Evolutionary conservation across 2,888 invertebrate genomes (phyloP).

Genomic region (Mantis religiosa): DNA sequence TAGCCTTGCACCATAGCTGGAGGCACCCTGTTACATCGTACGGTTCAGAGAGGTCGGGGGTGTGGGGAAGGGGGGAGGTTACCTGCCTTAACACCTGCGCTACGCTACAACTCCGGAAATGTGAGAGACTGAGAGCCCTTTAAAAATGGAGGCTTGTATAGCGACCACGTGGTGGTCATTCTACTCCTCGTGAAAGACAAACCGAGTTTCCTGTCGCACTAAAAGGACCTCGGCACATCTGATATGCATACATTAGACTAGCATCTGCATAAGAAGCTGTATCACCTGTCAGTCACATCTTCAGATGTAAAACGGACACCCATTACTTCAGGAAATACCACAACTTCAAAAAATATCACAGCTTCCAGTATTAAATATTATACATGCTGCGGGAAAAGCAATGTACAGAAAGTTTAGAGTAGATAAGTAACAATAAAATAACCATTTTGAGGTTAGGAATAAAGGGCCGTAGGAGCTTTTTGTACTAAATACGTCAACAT

Average conservation of each 20-base stretch:
- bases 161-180: neutral
- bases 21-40: neutral
- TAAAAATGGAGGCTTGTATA: neutral
- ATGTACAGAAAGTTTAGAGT: too few relatives aligned
- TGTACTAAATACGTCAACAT: too few relatives aligned
- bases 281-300: too few relatives aligned
- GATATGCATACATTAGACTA: neutral
- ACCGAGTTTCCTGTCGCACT: neutral
- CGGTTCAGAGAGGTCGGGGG: neutral
- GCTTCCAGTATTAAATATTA: too few relatives aligned
- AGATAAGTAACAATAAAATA: too few relatives aligned
- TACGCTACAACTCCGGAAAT: conserved; percentile 1
- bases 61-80: neutral
- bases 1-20: neutral
- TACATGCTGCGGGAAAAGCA: too few relatives aligned
- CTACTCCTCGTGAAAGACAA: neutral
- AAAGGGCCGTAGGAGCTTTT: too few relatives aligned
- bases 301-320: too few relatives aligned
- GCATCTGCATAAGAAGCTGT: neutral
- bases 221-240: neutral
- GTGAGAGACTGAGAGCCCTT: neutral
- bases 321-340: too few relatives aligned
- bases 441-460: too few relatives aligned
- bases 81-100: neutral
- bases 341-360: too few relatives aligned